phyloP scores from a whole-genome alignment of 2,113 vertebrate species.

The Calyptomena viridis region DNA sequence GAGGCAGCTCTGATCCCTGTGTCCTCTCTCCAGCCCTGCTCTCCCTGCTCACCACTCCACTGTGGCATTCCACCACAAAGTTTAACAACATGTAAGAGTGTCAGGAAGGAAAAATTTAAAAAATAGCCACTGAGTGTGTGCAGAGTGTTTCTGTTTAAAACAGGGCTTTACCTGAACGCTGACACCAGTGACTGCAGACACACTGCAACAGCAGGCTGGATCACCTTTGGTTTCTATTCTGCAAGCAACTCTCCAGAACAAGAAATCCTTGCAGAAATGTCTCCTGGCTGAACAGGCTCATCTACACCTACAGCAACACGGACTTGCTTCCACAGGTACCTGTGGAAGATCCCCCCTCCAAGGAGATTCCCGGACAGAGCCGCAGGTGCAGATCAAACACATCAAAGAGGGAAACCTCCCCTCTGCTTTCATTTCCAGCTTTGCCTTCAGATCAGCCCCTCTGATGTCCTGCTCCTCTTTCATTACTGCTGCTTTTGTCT shows the following conservation, averaged over 20 bases:
- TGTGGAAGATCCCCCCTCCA: neutral
- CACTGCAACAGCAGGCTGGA: neutral
- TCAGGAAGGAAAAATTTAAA: no score
- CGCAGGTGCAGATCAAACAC: neutral
- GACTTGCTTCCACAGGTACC: neutral
- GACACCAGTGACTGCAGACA: neutral
- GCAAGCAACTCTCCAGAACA: neutral
- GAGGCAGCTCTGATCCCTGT: neutral
- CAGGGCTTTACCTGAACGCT: neutral
- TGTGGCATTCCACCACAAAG: neutral
- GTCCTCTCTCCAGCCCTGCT: neutral
- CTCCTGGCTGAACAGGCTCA: neutral
- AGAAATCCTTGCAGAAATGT: neutral
- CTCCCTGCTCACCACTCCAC: fast-evolving
- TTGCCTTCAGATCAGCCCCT: neutral
- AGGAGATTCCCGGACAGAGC: neutral
- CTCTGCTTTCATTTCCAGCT: neutral
- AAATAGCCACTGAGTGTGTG: fast-evolving
- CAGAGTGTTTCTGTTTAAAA: neutral
- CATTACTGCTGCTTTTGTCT: neutral
- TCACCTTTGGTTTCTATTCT: neutral
- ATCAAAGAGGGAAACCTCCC: neutral
- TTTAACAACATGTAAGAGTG: neutral
- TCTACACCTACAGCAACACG: neutral
- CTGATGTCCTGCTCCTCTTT: neutral